Conservation (phyloP, 2,797 vertebrate genomes). For the Enoplosus armatus region DNA sequence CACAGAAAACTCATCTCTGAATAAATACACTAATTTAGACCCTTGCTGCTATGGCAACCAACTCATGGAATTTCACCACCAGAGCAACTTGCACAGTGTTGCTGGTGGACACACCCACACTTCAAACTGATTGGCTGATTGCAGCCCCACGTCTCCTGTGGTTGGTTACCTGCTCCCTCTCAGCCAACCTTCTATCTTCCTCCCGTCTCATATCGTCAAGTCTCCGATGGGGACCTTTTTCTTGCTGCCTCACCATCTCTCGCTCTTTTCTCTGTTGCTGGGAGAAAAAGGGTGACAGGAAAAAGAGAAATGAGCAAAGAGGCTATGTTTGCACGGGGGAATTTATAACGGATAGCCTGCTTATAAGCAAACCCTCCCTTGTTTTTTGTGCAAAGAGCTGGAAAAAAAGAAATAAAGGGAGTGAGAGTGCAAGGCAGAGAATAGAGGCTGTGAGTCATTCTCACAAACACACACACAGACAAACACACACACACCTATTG, state of each 20-base stretch:
- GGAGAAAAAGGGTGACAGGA: slow-evolving; percentile 69
- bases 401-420: slow-evolving; percentile 29
- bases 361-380: slow-evolving; percentile 34
- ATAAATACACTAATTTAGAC: slow-evolving; percentile 87
- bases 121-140: slow-evolving; percentile 70
- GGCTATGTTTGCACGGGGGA: slow-evolving; percentile 51
- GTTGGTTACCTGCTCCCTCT: slow-evolving; percentile 93
- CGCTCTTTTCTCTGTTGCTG: slow-evolving; percentile 95
- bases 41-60: slow-evolving; percentile 90
- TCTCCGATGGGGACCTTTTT: slow-evolving; percentile 93
- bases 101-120: slow-evolving; percentile 69
- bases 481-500: slow-evolving; percentile 33
- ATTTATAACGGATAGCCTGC: slow-evolving; percentile 45
- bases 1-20: slow-evolving; percentile 85
- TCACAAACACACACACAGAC: slow-evolving; percentile 15
- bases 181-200: slow-evolving; percentile 92
- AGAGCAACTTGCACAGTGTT: slow-evolving; percentile 72
- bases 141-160: slow-evolving; percentile 40
- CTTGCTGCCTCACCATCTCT: slow-evolving; percentile 94
- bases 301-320: slow-evolving; percentile 71
- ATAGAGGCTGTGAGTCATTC: slow-evolving; percentile 60
- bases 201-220: slow-evolving; percentile 93
- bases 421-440: slow-evolving; percentile 38
- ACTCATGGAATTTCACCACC: slow-evolving; percentile 85
- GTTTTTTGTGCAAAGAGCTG: slow-evolving; percentile 47